Percentiles rank a stretch among this genome's conserved stretches.
Conservation (phyloP, 2,888 invertebrate genomes). For the Pilophorus perplexus region DNA sequence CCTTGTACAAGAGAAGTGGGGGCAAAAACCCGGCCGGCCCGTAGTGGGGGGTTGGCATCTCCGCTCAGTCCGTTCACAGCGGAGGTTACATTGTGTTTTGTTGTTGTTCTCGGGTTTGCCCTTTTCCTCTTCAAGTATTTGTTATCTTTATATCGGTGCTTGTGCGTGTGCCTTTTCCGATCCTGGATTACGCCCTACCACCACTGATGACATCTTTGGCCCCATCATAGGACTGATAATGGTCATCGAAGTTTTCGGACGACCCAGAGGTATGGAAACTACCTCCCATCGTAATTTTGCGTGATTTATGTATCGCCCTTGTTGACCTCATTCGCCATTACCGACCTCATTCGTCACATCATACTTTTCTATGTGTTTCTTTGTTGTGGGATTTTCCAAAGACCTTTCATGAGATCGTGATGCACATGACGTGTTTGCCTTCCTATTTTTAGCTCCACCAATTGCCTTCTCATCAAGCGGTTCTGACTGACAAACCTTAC, state of each 20-base stretch:
- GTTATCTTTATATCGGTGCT: slow-evolving; percentile 12
- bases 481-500: too few species aligned
- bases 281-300: too few species aligned
- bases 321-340: too few species aligned
- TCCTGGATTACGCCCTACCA: slow-evolving; percentile 19
- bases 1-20: neutral
- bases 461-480: slow-evolving; percentile 9
- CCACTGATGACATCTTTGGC: slow-evolving; percentile 25
- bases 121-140: neutral
- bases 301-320: too few species aligned
- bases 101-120: slow-evolving; percentile 10
- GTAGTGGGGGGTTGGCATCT: slow-evolving; percentile 24
- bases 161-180: slow-evolving; percentile 7
- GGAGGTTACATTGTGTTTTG: slow-evolving; percentile 30
- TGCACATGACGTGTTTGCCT: slow-evolving; percentile 10
- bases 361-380: too few species aligned
- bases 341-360: too few species aligned
- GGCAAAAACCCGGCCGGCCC: slow-evolving; percentile 2
- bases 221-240: slow-evolving; percentile 33
- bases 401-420: slow-evolving; percentile 2
- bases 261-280: slow-evolving; percentile 34
- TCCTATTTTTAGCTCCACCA: neutral
- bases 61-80: slow-evolving; percentile 30
- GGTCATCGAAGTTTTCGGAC: slow-evolving; percentile 41
- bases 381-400: neutral